phyloP scores from a whole-genome alignment of 2,113 vertebrate species.

The Grammomys dolichurus region DNA sequence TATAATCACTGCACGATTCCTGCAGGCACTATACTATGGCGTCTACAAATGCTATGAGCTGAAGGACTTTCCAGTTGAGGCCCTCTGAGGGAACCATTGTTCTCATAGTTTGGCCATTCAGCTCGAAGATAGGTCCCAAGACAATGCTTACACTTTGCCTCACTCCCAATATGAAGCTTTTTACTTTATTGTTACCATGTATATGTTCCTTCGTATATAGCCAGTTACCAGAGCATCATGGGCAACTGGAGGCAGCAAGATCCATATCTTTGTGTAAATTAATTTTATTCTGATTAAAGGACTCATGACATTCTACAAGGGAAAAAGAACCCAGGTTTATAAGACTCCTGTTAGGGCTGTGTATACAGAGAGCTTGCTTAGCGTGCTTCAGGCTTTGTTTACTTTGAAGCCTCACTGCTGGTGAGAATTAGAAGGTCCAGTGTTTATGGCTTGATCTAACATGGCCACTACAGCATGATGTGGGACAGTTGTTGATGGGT shows the following conservation, averaged over 20 bases:
- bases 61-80: neutral
- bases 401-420: neutral
- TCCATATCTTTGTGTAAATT: neutral
- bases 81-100: neutral
- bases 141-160: neutral
- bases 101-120: neutral
- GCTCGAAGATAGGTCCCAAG: neutral
- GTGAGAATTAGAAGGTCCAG: neutral
- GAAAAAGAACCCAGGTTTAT: neutral
- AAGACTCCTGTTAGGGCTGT: neutral
- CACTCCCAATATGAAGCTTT: neutral
- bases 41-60: neutral
- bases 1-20: neutral
- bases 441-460: neutral
- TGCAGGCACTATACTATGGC: neutral
- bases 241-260: neutral
- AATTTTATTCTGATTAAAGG: neutral
- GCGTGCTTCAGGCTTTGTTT: neutral
- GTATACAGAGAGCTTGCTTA: neutral
- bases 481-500: neutral
- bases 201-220: neutral
- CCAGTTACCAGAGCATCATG: neutral
- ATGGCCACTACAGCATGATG: too few species aligned
- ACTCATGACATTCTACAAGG: neutral
- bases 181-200: neutral